Evolutionary conservation across 1,140 invertebrate species (phyloP), one percentile per base, ranked within the genome.

Genomic region (Branchinecta lindahli): DNA sequence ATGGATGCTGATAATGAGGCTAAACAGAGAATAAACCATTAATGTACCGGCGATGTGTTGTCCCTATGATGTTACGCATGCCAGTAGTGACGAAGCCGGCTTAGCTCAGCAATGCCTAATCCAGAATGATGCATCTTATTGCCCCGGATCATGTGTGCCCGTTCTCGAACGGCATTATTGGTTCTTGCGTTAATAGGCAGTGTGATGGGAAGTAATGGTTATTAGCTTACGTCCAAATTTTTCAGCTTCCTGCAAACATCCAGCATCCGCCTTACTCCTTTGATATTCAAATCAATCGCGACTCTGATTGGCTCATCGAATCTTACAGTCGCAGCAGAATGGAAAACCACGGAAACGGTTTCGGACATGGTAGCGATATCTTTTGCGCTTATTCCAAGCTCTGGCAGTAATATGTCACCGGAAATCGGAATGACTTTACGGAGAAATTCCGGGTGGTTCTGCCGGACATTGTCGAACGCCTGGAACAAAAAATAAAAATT

Each of bases 251-350:
- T 86, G 7, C 85, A 89, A 65, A 92, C 75, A n/a, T 87, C 84
- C 65, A 90, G 74, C 78, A 89, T 84, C 66, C 83, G 81, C 75
- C 86, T 87, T 3, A 88, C 90, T 10, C 88, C 89, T 70, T 86
- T 82, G 1, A 88, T 86, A 74, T 91, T 91, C 73, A 90, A 78
- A 0, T 88, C 76, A 2, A 90, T 86, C 0, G 89, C 87, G 72
- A 82, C 85, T 70, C 87, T 88, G 4, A 91, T 75, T 7, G 84
- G 79, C 73, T 89, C 88, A 71, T 90, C 88, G 72, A 91, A 90
- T 76, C 85, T 76, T 70, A 90, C 89, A 65, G 94, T 96, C 0
- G 95, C 95, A 0, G 94, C 95, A 45, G 85, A 90, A 76, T 96
- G 94, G 76, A 92, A 92, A 0, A 97, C 87, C 67, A 96, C 85